Evolutionary conservation across 1,140 invertebrate genomes (phyloP).

Genomic region (Megathymus violae): DNA sequence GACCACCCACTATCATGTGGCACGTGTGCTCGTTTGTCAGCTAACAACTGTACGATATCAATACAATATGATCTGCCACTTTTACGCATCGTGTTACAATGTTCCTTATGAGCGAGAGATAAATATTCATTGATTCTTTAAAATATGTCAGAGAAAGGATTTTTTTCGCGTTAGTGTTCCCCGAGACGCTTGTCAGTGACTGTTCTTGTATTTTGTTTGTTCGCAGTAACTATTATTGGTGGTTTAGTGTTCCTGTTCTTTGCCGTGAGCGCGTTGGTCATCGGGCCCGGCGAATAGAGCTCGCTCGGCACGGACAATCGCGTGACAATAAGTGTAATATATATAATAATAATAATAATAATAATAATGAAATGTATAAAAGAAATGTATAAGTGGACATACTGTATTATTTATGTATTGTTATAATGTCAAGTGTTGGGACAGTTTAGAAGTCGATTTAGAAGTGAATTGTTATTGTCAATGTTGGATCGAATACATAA

Average conservation of each 20-base stretch:
- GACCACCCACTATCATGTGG: too few species aligned
- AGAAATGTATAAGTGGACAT: background rate
- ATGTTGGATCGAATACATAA: background rate
- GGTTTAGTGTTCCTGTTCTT: constrained; percentile 97
- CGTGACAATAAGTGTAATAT: constrained; percentile 52
- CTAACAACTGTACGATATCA: too few species aligned
- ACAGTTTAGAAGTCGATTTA: background rate
- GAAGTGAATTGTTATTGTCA: background rate
- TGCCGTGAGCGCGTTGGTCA: constrained; percentile 94
- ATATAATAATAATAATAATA: background rate
- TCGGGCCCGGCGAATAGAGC: constrained; percentile 83
- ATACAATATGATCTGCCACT: too few species aligned
- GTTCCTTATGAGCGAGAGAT: too few species aligned
- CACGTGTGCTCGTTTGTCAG: too few species aligned
- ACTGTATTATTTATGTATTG: background rate
- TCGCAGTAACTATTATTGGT: constrained; percentile 94
- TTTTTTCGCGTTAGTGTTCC: too few species aligned
- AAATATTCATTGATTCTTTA: too few species aligned
- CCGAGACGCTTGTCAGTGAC: too few species aligned
- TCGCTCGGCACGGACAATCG: too few species aligned
- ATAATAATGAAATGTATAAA: constrained; percentile 16
- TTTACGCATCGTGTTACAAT: too few species aligned
- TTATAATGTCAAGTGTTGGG: background rate
- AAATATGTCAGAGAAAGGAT: too few species aligned
- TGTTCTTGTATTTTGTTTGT: constrained; percentile 68